Base-by-base conservation (phyloP, 2,113 vertebrate genomes). In the Patagioenas fasciata region DNA sequence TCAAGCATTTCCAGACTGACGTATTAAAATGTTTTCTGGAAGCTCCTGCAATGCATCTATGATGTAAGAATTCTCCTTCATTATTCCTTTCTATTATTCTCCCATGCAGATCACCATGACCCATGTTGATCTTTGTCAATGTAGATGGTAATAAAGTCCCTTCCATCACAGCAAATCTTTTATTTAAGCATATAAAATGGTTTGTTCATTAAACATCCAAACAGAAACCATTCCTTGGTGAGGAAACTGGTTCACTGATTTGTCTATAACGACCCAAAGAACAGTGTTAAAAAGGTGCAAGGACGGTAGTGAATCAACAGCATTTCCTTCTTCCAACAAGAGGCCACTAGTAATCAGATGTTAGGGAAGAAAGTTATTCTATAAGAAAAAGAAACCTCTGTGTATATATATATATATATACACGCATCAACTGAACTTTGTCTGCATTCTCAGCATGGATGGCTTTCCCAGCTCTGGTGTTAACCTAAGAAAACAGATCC, bases 401-500 rank as follows among this genome's bases (percentile, higher is more conserved):
- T 42, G 1, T 57, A 2, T 77, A 21, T 64, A 19, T 38, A 4
- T 48, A 50, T 24, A 32, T 44, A 18, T 28, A 71, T 2, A 51
- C 2, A 48, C 1, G 44, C 4, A 42, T 5, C 32, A 40, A 31
- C 42, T 92, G 66, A 95, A 85, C 73, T 85, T 92, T 82, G 21
- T 61, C 78, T 94, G 44, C 74, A 72, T 67, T 80, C 44, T 93
- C 71, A 91, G 71, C 85, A 74, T 64, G 44, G 56, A 61, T 85
- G 62, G 48, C 50, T 94, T 77, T 96, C 29, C 61, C 77, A 67
- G 13, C 42, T 81, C 92, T 16, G 4, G 11, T 77, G 53, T 94
- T 97, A 97, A 96, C 78, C n/a, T 87, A 84, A 92, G 54, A 96
- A 97, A 95, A 96, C 38, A 95, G 65, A 82, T 83, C 69, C 94